phyloP scores from a whole-genome alignment of 2,113 vertebrate genomes.

The Rana temporaria region DNA sequence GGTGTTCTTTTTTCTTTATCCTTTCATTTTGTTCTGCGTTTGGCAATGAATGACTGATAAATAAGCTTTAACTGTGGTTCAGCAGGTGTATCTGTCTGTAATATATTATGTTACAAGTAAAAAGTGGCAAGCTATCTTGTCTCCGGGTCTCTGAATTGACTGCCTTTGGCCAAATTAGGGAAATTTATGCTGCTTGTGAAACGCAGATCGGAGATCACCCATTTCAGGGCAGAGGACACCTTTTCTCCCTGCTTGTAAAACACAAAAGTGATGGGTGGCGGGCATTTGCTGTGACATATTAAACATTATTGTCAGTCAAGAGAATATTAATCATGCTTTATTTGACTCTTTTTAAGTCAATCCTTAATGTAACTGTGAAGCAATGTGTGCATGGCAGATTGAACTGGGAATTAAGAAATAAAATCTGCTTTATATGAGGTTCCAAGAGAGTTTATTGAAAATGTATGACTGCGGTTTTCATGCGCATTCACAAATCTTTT shows the following conservation, averaged over 20 bases:
- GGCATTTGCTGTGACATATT: constrained; percentile 36
- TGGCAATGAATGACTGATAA: constrained; percentile 27
- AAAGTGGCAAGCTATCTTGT: constrained; percentile 36
- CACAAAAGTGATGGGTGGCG: constrained; percentile 14
- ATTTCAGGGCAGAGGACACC: constrained; percentile 35
- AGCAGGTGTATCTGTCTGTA: constrained; percentile 16
- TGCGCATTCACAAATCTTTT: constrained; percentile 9
- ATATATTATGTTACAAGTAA: constrained; percentile 26
- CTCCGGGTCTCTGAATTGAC: constrained; percentile 34
- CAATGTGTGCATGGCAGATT: constrained; percentile 27
- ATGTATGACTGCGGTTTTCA: neutral
- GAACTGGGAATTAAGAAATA: constrained; percentile 1
- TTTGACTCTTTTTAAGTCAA: constrained; percentile 37
- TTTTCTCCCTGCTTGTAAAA: constrained; percentile 21
- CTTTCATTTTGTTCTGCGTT: constrained; percentile 9
- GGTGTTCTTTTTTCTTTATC: neutral
- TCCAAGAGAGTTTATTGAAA: constrained; percentile 1
- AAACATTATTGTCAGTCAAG: constrained; percentile 48
- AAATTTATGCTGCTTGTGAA: constrained; percentile 50
- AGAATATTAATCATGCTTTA: constrained; percentile 49
- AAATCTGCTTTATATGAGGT: constrained; percentile 19
- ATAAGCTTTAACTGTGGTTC: constrained; percentile 27
- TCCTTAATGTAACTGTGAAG: constrained; percentile 25
- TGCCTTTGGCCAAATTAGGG: constrained; percentile 43
- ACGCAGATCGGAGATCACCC: constrained; percentile 43